Percentiles rank a stretch among this genome's conserved stretches.
Conservation (phyloP, 2,888 invertebrate genomes). For the Apotomis turbidana region DNA sequence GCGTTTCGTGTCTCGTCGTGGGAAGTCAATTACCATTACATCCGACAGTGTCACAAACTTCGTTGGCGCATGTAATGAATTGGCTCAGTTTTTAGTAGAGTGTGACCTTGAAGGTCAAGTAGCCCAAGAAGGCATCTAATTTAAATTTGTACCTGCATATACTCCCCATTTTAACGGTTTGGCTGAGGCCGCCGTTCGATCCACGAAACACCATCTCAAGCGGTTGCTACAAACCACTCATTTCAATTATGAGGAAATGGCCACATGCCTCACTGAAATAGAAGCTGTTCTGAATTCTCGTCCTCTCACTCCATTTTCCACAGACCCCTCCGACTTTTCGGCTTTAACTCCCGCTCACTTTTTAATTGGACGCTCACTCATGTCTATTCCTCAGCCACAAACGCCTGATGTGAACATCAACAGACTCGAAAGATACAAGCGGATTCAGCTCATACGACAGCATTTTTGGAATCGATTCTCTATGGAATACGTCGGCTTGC, state of each 20-base stretch:
- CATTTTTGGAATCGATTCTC: constrained; percentile 14
- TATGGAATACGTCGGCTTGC: constrained; percentile 7
- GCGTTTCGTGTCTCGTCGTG: constrained; percentile 3
- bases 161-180: neutral
- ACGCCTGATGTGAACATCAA: no score
- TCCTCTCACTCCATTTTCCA: neutral
- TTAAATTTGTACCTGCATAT: no score
- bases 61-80: neutral
- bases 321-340: neutral
- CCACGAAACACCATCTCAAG: constrained; percentile 2
- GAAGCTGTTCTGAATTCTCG: constrained; percentile 7
- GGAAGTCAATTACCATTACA: neutral
- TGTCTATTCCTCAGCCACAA: neutral
- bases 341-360: neutral
- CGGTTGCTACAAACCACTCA: neutral
- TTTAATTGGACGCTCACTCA: neutral
- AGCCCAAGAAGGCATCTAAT: no score
- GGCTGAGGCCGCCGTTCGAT: neutral
- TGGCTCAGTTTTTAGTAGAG: neutral
- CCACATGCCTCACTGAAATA: neutral
- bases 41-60: neutral
- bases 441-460: neutral
- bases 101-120: no score
- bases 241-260: constrained; percentile 1
- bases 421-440: no score